These are phyloP conservation scores for Sorex maritimensis DNA, from an alignment of 2,797 vertebrate species.

Conservation along the genomic window DNA sequence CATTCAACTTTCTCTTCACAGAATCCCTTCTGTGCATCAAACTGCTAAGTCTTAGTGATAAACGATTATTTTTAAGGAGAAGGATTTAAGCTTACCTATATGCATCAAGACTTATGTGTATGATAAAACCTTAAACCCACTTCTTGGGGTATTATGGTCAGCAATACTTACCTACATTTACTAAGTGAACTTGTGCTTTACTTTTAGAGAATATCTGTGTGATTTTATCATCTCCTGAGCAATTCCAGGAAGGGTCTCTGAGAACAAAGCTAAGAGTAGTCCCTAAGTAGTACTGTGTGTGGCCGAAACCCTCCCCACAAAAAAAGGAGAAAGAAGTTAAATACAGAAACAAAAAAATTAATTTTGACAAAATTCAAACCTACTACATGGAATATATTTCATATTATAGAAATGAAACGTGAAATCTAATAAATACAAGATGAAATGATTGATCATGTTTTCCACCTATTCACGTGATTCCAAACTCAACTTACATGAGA, in stretches of 20 bases:
- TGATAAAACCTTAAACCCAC: background rate
- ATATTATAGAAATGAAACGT: slow-evolving; percentile 33
- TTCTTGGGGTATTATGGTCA: background rate
- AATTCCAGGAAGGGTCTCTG: too few relatives aligned
- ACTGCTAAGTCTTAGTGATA: background rate
- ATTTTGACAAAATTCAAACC: slow-evolving; percentile 17
- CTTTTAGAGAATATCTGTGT: background rate
- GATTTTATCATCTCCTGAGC: background rate
- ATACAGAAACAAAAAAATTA: background rate
- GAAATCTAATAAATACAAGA: background rate
- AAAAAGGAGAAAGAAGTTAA: background rate
- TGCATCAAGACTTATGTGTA: background rate
- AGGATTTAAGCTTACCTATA: background rate
- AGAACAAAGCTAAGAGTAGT: too few relatives aligned
- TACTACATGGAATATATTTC: background rate
- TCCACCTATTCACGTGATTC: background rate
- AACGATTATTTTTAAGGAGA: slow-evolving; percentile 12
- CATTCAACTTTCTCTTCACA: too few relatives aligned
- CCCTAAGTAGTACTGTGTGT: too few relatives aligned
- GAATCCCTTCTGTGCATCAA: background rate
- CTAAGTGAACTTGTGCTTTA: slow-evolving; percentile 38
- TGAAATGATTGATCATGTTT: slow-evolving; percentile 55
- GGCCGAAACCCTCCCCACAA: background rate
- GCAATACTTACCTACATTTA: background rate
- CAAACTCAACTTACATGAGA: slow-evolving; percentile 9